A percentile compares a stretch with the other conserved stretches of the same genome.
Evolutionary conservation across 2,797 vertebrate genomes (phyloP).

Genomic region (Enteromius mattozi): DNA sequence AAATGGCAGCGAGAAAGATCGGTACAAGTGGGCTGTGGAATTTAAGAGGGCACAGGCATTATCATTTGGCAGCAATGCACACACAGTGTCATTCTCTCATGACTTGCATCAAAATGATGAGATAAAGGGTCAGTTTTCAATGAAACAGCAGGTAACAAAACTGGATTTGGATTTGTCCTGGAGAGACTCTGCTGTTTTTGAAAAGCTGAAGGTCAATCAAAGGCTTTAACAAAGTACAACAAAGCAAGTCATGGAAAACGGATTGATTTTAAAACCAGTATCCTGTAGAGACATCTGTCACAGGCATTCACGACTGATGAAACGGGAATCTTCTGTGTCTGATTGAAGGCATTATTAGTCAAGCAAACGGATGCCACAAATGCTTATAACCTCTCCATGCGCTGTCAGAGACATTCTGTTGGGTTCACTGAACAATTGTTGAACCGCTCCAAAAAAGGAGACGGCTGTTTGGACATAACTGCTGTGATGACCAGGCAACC

Average conservation of each 20-base stretch:
- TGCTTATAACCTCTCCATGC: slow-evolving; percentile 25
- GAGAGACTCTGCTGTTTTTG: not conserved
- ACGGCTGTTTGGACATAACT: slow-evolving; percentile 26
- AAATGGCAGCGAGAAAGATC: slow-evolving; percentile 24
- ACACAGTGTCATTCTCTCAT: slow-evolving; percentile 6
- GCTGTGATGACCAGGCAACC: slow-evolving; percentile 32
- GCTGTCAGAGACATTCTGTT: slow-evolving; percentile 16
- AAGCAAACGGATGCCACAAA: slow-evolving; percentile 10
- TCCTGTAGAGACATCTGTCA: slow-evolving; percentile 32
- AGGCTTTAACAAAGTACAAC: not conserved
- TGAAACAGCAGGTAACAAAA: not conserved
- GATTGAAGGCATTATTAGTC: not conserved
- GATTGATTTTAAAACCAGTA: not conserved
- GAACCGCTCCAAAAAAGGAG: slow-evolving; percentile 33
- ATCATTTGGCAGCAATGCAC: not conserved
- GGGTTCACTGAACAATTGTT: slow-evolving; percentile 46
- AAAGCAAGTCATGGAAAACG: not conserved
- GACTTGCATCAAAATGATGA: not conserved
- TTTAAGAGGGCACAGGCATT: slow-evolving; percentile 16
- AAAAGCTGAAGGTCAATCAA: slow-evolving; percentile 34
- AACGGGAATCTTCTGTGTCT: slow-evolving; percentile 9
- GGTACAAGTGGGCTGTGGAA: not conserved
- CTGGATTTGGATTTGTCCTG: not conserved
- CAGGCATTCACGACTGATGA: not conserved
- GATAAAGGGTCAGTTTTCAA: slow-evolving; percentile 15